Percentiles rank a stretch among this genome's conserved stretches.
Evolutionary conservation across 2,113 vertebrate species (phyloP).

Genomic region (Tupaia tana): DNA sequence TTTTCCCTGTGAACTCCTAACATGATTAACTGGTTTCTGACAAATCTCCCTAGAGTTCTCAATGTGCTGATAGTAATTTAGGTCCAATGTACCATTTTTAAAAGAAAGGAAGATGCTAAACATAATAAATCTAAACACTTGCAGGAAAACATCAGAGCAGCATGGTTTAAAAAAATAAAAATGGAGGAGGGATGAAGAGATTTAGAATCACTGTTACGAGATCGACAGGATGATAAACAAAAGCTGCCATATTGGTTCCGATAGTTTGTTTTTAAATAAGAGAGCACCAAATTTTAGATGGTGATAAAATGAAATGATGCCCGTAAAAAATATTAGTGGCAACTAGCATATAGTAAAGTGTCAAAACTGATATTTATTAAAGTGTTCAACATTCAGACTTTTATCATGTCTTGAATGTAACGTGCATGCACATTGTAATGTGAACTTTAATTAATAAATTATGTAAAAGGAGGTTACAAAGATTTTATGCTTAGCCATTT

Average conservation of each 20-base stretch:
- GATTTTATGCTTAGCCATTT: neutral
- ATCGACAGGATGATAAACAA: neutral
- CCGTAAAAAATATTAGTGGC: neutral
- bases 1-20: neutral
- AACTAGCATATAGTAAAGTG: neutral
- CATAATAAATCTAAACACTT: neutral
- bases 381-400: neutral
- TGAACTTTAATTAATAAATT: constrained; percentile 54
- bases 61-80: neutral
- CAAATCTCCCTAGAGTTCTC: neutral
- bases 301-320: constrained; percentile 52
- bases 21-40: neutral
- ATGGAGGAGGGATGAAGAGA: neutral
- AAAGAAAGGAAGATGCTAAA: neutral
- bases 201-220: neutral
- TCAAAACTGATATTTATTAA: constrained; percentile 13
- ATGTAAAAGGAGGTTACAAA: neutral
- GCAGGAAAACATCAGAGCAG: neutral
- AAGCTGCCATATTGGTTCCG: neutral
- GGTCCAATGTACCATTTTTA: neutral
- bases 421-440: neutral
- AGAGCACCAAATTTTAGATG: neutral
- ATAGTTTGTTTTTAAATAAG: neutral
- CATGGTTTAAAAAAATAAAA: neutral
- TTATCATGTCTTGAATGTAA: neutral